Percentiles rank a stretch among this genome's conserved stretches.
These are phyloP conservation scores for Sphinx pinastri DNA, from an alignment of 2,888 invertebrate species.

Conservation along the genomic window DNA sequence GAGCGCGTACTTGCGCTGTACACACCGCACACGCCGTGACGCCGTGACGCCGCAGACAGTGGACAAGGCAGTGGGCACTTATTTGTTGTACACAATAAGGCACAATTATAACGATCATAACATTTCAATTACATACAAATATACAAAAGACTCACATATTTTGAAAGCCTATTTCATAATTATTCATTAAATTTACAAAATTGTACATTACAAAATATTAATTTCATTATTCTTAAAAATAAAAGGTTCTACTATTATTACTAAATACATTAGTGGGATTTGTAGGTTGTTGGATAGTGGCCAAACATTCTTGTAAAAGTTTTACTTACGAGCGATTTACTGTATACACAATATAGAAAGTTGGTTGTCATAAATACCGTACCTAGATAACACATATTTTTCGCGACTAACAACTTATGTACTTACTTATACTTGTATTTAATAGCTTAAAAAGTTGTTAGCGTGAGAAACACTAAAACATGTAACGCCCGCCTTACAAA, in stretches of 20 bases:
- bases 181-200: not conserved
- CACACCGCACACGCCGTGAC: not conserved
- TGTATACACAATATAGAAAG: too few species aligned
- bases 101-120: not conserved
- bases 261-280: not conserved
- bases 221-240: not conserved
- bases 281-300: not conserved
- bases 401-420: too few species aligned
- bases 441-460: too few species aligned
- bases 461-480: too few species aligned
- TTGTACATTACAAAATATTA: not conserved
- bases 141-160: not conserved
- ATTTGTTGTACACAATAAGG: not conserved
- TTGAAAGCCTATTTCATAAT: not conserved
- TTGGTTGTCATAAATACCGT: too few species aligned
- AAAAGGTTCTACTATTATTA: not conserved
- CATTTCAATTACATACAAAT: conserved; percentile 2
- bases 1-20: not conserved
- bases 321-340: too few species aligned
- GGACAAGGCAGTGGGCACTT: not conserved
- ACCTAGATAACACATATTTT: too few species aligned
- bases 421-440: too few species aligned
- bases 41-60: not conserved
- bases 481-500: too few species aligned
- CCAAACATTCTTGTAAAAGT: too few species aligned